These are phyloP conservation scores for Rhea pennata DNA, from an alignment of 2,113 vertebrate genomes.

Conservation along the genomic window DNA sequence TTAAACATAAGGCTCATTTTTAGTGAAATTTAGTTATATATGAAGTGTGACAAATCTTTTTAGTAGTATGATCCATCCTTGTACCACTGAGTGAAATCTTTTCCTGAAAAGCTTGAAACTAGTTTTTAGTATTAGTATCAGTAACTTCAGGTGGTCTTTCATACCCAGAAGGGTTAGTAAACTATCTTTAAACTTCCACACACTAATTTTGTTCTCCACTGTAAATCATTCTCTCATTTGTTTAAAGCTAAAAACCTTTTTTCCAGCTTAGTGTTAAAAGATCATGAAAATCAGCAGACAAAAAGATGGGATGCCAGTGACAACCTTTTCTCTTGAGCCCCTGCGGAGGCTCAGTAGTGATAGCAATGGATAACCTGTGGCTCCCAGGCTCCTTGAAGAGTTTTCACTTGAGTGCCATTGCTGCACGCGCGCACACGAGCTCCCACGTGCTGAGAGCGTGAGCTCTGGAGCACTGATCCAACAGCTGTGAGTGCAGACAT, in stretches of 20 bases:
- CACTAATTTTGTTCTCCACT: not conserved
- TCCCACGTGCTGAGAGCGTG: fast-evolving
- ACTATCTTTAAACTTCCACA: not conserved
- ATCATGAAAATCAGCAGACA: not conserved
- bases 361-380: not conserved
- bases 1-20: not conserved
- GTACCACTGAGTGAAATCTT: not conserved
- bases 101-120: not conserved
- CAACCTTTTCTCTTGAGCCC: not conserved
- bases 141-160: not conserved
- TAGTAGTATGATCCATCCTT: not conserved
- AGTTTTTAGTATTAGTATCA: not conserved
- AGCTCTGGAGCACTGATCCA: not conserved
- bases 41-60: not conserved
- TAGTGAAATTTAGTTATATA: not conserved
- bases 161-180: not conserved
- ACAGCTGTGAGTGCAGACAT: not conserved
- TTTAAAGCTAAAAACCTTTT: not conserved
- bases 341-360: not conserved
- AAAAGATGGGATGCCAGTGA: not conserved
- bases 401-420: fast-evolving
- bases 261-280: not conserved
- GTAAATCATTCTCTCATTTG: not conserved
- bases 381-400: not conserved
- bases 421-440: fast-evolving